Evolutionary conservation across 2,797 vertebrate species (phyloP).

Genomic region (Tenualosa thibaudeaui): DNA sequence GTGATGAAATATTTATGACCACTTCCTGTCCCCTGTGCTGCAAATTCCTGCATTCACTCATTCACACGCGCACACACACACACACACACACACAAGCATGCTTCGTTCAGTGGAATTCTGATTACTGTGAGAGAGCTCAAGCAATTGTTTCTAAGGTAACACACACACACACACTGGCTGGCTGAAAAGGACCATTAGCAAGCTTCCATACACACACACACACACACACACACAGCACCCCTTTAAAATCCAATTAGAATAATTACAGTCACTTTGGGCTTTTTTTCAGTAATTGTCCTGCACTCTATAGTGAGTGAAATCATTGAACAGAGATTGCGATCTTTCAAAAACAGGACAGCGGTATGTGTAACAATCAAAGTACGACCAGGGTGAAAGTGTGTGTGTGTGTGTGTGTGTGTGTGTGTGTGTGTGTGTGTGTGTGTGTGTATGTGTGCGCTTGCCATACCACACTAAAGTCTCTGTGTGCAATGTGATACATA

Average conservation of each 20-base stretch:
- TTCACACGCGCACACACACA: not conserved
- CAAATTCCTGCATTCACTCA: slow-evolving; percentile 46
- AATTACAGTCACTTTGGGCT: slow-evolving; percentile 55
- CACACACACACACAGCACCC: slow-evolving; percentile 28
- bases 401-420: slow-evolving; percentile 28
- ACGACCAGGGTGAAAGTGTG: slow-evolving; percentile 34
- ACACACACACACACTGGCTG: slow-evolving; percentile 10
- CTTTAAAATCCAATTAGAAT: slow-evolving; percentile 59
- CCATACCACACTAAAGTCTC: slow-evolving; percentile 19
- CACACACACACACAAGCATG: not conserved
- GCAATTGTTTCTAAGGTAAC: slow-evolving; percentile 14
- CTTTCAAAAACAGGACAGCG: slow-evolving; percentile 9
- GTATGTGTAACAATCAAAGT: not conserved
- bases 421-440: slow-evolving; percentile 38
- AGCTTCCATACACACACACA: not conserved
- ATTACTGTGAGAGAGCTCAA: slow-evolving; percentile 5
- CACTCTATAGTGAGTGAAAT: not conserved
- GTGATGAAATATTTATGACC: slow-evolving; percentile 54
- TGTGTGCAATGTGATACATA: slow-evolving; percentile 24
- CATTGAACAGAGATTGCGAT: slow-evolving; percentile 15
- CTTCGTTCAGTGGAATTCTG: not conserved
- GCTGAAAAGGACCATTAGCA: slow-evolving; percentile 54
- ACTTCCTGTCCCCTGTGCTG: slow-evolving; percentile 41
- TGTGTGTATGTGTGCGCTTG: slow-evolving; percentile 29
- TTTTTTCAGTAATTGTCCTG: slow-evolving; percentile 32